These are phyloP conservation scores for Microtus montanus DNA, from an alignment of 2,113 vertebrate genomes.

Conservation along the genomic window DNA sequence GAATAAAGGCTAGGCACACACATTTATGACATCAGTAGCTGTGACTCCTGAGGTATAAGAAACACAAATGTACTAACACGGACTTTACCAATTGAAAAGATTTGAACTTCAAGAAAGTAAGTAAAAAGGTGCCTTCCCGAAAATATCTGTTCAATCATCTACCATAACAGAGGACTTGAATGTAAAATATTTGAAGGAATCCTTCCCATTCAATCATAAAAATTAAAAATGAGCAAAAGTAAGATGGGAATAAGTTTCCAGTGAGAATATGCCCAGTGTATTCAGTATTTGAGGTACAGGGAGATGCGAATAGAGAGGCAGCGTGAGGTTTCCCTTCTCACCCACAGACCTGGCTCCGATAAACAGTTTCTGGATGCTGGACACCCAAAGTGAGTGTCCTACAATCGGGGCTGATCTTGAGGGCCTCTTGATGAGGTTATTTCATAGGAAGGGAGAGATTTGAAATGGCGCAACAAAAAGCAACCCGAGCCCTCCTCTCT, in stretches of 20 bases:
- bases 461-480: background rate
- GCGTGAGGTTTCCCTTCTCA: background rate
- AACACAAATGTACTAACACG: background rate
- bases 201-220: background rate
- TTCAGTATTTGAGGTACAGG: background rate
- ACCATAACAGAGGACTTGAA: background rate
- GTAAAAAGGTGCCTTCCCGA: background rate
- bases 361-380: background rate
- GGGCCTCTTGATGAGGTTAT: background rate
- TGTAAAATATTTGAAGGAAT: background rate
- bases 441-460: background rate
- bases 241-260: background rate
- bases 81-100: background rate
- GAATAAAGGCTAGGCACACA: background rate
- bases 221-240: background rate
- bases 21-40: background rate
- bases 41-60: background rate
- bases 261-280: background rate
- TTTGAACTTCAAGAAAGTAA: background rate
- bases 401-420: background rate
- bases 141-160: background rate
- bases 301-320: background rate
- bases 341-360: background rate
- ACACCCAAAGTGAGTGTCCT: background rate
- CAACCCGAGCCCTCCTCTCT: background rate